Conservation (phyloP, 2,113 vertebrate genomes). For the Cisticola juncidis region DNA sequence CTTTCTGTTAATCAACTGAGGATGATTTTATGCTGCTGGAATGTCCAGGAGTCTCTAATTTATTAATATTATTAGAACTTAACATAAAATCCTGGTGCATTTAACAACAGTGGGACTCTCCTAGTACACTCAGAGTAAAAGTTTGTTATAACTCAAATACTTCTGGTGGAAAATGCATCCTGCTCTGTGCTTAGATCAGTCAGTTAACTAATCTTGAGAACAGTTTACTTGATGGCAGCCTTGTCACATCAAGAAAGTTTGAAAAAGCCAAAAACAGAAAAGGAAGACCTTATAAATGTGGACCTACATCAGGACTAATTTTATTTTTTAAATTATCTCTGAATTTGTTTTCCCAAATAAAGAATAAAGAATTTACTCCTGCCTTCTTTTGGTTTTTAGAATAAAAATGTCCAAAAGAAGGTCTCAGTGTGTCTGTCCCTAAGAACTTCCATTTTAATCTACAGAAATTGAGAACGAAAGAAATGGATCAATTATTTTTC, state of each 20-base stretch:
- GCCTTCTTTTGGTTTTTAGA: neutral
- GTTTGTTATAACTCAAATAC: neutral
- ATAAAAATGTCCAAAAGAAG: neutral
- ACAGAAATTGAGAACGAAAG: neutral
- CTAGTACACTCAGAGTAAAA: neutral
- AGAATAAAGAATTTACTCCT: neutral
- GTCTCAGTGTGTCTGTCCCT: neutral
- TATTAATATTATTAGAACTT: neutral
- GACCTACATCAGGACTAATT: neutral
- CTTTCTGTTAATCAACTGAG: neutral
- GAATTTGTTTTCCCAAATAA: neutral
- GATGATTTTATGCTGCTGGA: neutral
- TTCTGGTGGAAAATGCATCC: neutral
- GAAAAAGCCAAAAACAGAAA: neutral
- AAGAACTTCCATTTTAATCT: neutral
- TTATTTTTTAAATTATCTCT: neutral
- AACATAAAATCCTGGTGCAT: neutral
- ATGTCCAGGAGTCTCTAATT: neutral
- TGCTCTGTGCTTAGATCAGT: neutral
- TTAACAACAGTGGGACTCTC: neutral
- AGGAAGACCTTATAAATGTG: neutral
- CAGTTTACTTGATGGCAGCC: neutral
- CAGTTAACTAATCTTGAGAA: neutral
- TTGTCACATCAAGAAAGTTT: neutral
- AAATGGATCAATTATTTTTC: neutral